Percentiles rank a stretch among this genome's conserved stretches.
Evolutionary conservation across 1,140 invertebrate species (phyloP).

Genomic region (Bicyclus anynana): DNA sequence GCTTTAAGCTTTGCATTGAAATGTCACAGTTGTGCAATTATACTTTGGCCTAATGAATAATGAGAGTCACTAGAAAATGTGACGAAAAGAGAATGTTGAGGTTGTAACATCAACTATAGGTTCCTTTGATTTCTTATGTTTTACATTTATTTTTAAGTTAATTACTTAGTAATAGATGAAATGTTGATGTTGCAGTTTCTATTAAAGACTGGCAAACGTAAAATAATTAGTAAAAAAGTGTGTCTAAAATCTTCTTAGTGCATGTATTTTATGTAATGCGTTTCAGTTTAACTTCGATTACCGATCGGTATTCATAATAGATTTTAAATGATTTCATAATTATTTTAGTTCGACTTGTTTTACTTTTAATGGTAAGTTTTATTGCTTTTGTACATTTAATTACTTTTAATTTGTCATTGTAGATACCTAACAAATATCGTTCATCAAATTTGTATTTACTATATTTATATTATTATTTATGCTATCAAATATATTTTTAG

Average conservation of each 20-base stretch:
- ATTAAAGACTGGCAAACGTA: constrained; percentile 4
- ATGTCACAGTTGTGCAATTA: constrained; percentile 18
- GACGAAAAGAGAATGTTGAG: background rate
- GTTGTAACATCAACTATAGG: constrained; percentile 1
- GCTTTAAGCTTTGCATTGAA: constrained; percentile 11
- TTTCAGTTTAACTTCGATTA: constrained; percentile 26
- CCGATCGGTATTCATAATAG: constrained; percentile 21
- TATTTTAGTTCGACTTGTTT: constrained; percentile 63
- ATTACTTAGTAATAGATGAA: background rate
- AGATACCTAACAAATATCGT: constrained; percentile 19
- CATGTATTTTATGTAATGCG: constrained; percentile 31
- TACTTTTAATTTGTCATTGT: constrained; percentile 39
- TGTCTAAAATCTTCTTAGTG: constrained; percentile 18
- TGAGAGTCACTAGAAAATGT: background rate
- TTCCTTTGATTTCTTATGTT: background rate
- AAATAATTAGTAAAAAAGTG: constrained; percentile 2
- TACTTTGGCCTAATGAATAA: constrained; percentile 8
- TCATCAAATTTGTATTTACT: constrained; percentile 14
- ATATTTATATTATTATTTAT: constrained; percentile 53
- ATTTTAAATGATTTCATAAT: constrained; percentile 21
- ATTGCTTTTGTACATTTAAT: constrained; percentile 45
- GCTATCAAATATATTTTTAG: constrained; percentile 68
- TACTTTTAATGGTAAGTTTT: constrained; percentile 64
- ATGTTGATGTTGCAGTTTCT: constrained; percentile 8
- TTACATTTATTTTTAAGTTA: background rate